Evolutionary conservation across 2,113 vertebrate species (phyloP), one percentile per base, ranked within the genome.

Genomic region (Lethenteron reissneri): DNA sequence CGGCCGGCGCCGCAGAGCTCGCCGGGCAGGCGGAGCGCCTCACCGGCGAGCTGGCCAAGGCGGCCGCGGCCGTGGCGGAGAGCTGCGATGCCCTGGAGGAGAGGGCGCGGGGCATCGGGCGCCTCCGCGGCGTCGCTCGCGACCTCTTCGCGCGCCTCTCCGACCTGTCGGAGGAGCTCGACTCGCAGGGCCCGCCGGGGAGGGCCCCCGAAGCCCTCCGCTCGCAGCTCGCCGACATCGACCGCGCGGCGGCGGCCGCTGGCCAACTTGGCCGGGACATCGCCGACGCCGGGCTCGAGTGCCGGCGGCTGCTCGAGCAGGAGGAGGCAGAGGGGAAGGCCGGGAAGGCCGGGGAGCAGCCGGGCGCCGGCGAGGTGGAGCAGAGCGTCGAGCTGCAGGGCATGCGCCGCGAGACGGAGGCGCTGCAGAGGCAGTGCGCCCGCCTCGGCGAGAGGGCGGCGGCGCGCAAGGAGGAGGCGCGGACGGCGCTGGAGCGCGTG

Each of bases 111-210:
- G 79, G n/a, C 80, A 95, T 10, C 88, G 87, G 72, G 83, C 74
- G 1, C 74, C 92, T 95, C 77, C 91, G 81, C 76, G 81, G 79
- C n/a, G 81, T 79, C 5, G 88, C 95, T 9, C 86, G 91, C 12
- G 91, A 99, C 70, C 84, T 96, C 78, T 99, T 97, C 79, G 94
- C 91, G 1, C 87, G 89, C 0, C 81, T 97, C 57, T 84, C 90
- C 0, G 92, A 97, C 75, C 82, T 97, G 1, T 92, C 95, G 0
- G 92, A 99, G 8, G 92, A 96, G 69, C 82, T 97, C 8, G 95
- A 99, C 76, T 41, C 41, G 41, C 41, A 41, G 41, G 41, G 41
- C 41, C 41, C 41, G 41, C 41, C 41, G 41, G 41, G 41, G 41
- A 41, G 41, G 41, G 41, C 41, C 41, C 41, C 41, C 41, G 41